These are phyloP conservation scores for Alentia gelatinosa DNA, from an alignment of 2,888 invertebrate species.

Conservation along the genomic window DNA sequence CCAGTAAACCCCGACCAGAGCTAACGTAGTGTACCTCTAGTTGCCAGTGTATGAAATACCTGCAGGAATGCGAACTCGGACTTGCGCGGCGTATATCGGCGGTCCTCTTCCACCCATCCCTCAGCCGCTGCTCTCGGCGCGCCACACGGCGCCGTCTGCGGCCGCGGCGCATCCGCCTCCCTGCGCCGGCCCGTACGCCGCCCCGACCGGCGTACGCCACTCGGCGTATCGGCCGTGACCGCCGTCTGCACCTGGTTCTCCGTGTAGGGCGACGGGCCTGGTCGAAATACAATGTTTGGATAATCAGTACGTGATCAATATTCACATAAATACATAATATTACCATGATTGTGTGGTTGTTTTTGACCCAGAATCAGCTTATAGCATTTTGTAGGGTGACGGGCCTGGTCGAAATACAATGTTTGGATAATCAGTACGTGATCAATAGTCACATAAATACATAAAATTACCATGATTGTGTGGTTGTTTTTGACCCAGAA, in stretches of 20 bases:
- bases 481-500: too few relatives aligned
- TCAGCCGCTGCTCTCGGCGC: not conserved
- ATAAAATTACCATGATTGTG: too few relatives aligned
- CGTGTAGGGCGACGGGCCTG: not conserved
- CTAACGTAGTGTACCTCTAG: too few relatives aligned
- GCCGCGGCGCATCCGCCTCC: not conserved
- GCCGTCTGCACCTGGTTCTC: not conserved
- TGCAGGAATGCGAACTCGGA: conserved; percentile 14
- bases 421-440: not conserved
- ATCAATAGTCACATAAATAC: too few relatives aligned
- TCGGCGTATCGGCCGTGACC: not conserved
- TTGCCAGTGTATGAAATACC: not conserved
- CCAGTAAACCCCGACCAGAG: too few relatives aligned
- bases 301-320: not conserved
- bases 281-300: not conserved
- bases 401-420: not conserved
- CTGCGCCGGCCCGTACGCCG: not conserved
- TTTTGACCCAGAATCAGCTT: too few relatives aligned
- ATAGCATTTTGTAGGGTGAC: not conserved
- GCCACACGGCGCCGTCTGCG: not conserved
- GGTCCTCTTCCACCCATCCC: not conserved
- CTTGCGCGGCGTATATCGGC: not conserved
- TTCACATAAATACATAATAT: too few relatives aligned
- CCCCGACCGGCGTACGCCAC: not conserved
- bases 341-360: too few relatives aligned